Evolutionary conservation across 1,140 invertebrate genomes (phyloP).

Genomic region (Drosophila bipectinata): DNA sequence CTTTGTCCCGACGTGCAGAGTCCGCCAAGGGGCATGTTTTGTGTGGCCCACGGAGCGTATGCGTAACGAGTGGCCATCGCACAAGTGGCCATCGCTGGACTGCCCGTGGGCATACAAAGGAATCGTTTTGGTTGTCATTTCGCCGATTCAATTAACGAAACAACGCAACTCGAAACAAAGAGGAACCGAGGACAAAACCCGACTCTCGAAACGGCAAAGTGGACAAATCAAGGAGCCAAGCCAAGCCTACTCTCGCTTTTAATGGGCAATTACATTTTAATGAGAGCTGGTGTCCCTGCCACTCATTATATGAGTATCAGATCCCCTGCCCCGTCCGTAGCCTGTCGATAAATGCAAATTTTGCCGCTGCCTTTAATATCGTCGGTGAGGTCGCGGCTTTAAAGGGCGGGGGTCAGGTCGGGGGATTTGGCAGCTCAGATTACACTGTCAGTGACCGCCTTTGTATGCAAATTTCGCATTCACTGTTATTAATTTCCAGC

Average conservation of each 20-base stretch:
- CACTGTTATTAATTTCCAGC: constrained; percentile 44
- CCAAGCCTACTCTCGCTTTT: constrained; percentile 18
- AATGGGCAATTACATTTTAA: constrained; percentile 74
- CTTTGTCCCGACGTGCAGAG: constrained; percentile 48
- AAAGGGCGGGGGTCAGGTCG: constrained; percentile 6
- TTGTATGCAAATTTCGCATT: constrained; percentile 52
- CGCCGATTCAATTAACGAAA: constrained; percentile 72
- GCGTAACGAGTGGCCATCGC: constrained; percentile 56
- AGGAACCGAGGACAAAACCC: constrained; percentile 13
- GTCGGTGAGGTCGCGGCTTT: constrained; percentile 12
- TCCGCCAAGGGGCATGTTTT: constrained; percentile 61
- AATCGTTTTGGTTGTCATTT: constrained; percentile 56
- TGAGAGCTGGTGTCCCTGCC: constrained; percentile 35
- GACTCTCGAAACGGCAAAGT: constrained; percentile 37
- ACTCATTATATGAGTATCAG: constrained; percentile 4
- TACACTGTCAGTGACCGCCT: constrained; percentile 33
- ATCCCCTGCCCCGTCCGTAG: neutral
- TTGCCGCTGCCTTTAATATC: constrained; percentile 17
- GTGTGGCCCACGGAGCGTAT: constrained; percentile 68
- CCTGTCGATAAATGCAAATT: constrained; percentile 68
- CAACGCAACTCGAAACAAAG: constrained; percentile 56
- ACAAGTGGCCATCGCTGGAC: constrained; percentile 51
- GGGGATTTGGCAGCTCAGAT: neutral
- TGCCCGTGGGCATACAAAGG: constrained; percentile 64
- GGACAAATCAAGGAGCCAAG: constrained; percentile 40